These are phyloP conservation scores for Lutjanus erythropterus DNA, from an alignment of 2,113 vertebrate species.

Conservation along the genomic window DNA sequence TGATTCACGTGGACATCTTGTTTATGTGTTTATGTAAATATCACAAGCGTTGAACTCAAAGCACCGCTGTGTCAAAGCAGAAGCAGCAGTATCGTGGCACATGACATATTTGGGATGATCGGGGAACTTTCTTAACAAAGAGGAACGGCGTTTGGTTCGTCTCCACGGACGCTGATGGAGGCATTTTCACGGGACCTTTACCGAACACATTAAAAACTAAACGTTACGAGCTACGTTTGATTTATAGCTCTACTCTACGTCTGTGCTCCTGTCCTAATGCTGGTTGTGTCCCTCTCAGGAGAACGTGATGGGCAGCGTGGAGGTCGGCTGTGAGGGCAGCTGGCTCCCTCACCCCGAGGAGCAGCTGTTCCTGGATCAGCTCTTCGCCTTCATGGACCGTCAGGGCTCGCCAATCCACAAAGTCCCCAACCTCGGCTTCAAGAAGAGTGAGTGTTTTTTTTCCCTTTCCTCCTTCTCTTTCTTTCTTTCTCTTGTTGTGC, in stretches of 20 bases:
- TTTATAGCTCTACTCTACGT: too few species aligned
- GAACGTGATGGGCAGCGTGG: slow-evolving; percentile 85
- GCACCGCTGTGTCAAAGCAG: too few species aligned
- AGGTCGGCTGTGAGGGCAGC: slow-evolving; percentile 78
- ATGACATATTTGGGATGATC: too few species aligned
- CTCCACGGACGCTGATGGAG: too few species aligned
- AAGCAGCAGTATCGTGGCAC: too few species aligned
- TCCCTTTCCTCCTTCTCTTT: not conserved
- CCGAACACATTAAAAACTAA: too few species aligned
- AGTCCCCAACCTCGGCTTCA: slow-evolving; percentile 89
- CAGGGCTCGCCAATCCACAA: slow-evolving; percentile 84
- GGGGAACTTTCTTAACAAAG: too few species aligned
- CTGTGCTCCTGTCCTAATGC: not conserved
- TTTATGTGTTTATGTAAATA: not conserved
- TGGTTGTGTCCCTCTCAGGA: slow-evolving; percentile 68
- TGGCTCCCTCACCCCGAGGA: slow-evolving; percentile 87
- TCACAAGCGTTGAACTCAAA: not conserved
- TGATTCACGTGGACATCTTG: not conserved
- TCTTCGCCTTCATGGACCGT: slow-evolving; percentile 84
- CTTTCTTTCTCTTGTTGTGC: too few species aligned
- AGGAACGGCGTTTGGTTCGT: too few species aligned
- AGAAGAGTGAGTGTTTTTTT: slow-evolving; percentile 82
- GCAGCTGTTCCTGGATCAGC: slow-evolving; percentile 87
- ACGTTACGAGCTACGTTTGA: too few species aligned
- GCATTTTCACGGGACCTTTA: too few species aligned